phyloP scores from a whole-genome alignment of 2,888 invertebrate species.

The Nemurella pictetii region DNA sequence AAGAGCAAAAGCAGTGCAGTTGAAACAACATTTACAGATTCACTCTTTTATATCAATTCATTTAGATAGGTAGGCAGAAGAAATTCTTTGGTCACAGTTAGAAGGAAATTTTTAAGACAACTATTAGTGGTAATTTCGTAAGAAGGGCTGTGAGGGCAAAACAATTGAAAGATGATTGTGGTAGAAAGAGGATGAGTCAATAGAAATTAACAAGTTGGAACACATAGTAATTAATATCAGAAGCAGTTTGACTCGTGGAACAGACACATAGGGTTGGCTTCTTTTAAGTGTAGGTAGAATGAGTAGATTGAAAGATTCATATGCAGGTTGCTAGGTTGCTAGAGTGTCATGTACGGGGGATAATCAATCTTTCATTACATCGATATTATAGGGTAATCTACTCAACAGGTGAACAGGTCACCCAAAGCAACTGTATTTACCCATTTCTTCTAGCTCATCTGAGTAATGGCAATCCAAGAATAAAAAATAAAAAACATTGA shows the following conservation, averaged over 20 bases:
- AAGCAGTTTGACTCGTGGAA: background rate
- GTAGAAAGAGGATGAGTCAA: background rate
- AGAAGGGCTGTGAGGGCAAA: background rate
- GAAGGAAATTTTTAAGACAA: background rate
- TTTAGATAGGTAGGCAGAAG: background rate
- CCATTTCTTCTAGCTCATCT: constrained; percentile 42
- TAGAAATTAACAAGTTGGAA: background rate
- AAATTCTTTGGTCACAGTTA: background rate
- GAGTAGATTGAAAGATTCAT: background rate
- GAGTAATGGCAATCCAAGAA: constrained; percentile 44
- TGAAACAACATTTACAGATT: background rate
- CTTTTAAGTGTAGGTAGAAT: background rate
- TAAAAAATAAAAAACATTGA: constrained; percentile 40
- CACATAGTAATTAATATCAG: background rate
- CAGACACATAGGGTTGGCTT: background rate
- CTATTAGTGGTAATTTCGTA: background rate
- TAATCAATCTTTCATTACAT: background rate
- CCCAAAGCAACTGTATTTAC: constrained; percentile 42
- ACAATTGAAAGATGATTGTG: background rate
- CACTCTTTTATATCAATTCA: background rate
- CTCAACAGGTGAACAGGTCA: constrained; percentile 31
- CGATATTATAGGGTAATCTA: constrained; percentile 10
- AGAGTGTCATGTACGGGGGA: background rate
- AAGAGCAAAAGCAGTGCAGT: background rate
- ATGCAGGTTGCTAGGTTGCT: background rate